A percentile compares a stretch with the other conserved stretches of the same genome.
These are phyloP conservation scores for Drosophila heteroneura DNA, from an alignment of 2,888 invertebrate genomes.

Conservation along the genomic window DNA sequence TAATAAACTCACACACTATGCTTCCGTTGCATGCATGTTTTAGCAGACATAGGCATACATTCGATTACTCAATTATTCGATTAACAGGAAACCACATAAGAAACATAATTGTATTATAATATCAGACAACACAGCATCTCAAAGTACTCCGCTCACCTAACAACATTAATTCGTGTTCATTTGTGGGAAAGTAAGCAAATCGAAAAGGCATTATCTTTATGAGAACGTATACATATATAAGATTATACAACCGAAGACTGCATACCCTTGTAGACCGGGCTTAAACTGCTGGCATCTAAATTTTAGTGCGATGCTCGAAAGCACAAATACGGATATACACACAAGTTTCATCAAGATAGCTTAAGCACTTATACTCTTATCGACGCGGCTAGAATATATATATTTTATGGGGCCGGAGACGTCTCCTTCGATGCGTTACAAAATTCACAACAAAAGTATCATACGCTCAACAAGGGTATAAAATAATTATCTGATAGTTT, in stretches of 20 bases:
- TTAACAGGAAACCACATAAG: neutral
- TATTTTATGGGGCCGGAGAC: neutral
- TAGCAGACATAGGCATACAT: neutral
- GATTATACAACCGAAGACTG: neutral
- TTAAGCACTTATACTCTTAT: neutral
- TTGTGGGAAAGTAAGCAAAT: neutral
- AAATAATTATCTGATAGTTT: neutral
- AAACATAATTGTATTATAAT: neutral
- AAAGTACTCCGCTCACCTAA: neutral
- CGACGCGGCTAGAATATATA: neutral
- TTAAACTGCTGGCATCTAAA: neutral
- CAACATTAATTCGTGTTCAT: neutral
- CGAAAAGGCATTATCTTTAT: neutral
- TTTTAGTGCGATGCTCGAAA: neutral
- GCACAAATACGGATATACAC: neutral
- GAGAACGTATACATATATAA: neutral
- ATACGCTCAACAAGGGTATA: neutral
- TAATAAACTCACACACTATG: neutral
- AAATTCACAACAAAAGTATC: too few relatives aligned
- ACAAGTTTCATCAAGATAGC: too few relatives aligned
- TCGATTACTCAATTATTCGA: neutral
- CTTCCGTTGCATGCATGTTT: constrained; percentile 1
- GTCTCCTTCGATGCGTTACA: neutral
- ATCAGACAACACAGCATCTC: neutral
- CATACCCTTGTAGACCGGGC: neutral